These are phyloP conservation scores for Serrognathus titanus DNA, from an alignment of 2,888 invertebrate genomes.

Conservation along the genomic window DNA sequence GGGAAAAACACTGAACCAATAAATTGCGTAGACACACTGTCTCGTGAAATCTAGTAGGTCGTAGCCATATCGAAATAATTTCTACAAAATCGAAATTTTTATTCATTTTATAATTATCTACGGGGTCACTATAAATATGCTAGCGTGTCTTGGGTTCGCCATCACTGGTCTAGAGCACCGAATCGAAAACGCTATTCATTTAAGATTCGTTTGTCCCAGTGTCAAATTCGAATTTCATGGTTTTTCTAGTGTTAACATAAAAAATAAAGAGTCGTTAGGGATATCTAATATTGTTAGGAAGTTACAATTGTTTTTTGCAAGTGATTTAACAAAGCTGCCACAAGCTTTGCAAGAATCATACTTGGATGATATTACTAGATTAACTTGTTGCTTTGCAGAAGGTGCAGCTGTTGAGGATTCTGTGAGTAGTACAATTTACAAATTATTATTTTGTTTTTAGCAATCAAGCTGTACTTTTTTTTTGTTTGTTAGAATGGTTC, in stretches of 20 bases:
- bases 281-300: slow-evolving; percentile 65
- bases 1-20: no score
- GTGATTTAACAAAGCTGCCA: slow-evolving; percentile 51
- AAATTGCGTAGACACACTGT: no score
- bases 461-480: background rate
- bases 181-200: no score
- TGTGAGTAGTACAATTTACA: slow-evolving; percentile 46
- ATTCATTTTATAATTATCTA: no score
- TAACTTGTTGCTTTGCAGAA: slow-evolving; percentile 64
- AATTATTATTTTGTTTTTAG: background rate
- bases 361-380: slow-evolving; percentile 58
- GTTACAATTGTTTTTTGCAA: slow-evolving; percentile 57
- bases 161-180: no score
- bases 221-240: no score
- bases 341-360: slow-evolving; percentile 53
- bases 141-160: no score
- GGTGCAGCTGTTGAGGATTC: slow-evolving; percentile 64
- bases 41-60: no score
- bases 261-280: slow-evolving; percentile 64
- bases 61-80: no score
- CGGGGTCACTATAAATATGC: no score
- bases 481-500: background rate
- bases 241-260: slow-evolving; percentile 54
- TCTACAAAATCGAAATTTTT: no score
- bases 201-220: background rate